phyloP scores from a whole-genome alignment of 1,140 invertebrate genomes.

The Drosophila dunni region DNA sequence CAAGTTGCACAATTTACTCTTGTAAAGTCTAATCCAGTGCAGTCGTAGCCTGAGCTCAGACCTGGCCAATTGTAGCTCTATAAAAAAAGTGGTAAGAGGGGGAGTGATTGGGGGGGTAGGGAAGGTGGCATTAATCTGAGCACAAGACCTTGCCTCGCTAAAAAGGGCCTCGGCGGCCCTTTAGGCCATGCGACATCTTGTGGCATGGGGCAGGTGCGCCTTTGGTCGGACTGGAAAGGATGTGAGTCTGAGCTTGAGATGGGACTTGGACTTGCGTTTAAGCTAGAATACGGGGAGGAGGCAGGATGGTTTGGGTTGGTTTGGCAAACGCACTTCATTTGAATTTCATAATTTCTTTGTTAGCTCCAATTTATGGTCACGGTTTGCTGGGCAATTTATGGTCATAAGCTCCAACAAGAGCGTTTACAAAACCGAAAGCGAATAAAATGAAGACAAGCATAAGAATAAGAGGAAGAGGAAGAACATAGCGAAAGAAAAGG shows the following conservation, averaged over 20 bases:
- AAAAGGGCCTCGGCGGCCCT: constrained; percentile 29
- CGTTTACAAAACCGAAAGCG: constrained; percentile 50
- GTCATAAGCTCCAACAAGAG: constrained; percentile 69
- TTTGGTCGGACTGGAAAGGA: constrained; percentile 15
- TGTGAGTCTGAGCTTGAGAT: background rate
- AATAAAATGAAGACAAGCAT: constrained; percentile 23
- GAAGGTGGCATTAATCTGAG: constrained; percentile 63
- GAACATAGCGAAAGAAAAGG: constrained; percentile 12
- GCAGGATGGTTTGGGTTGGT: background rate
- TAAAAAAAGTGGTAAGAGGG: constrained; percentile 50
- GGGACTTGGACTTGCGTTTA: background rate
- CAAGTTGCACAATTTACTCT: constrained; percentile 83
- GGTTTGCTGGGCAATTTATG: constrained; percentile 81
- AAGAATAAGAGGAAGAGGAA: background rate
- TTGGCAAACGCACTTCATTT: constrained; percentile 76
- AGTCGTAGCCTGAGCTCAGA: constrained; percentile 17
- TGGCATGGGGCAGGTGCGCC: constrained; percentile 50
- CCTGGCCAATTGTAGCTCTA: constrained; percentile 75
- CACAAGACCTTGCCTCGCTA: constrained; percentile 60
- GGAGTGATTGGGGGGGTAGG: background rate
- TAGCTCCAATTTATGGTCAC: constrained; percentile 83
- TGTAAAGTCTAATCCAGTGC: constrained; percentile 62
- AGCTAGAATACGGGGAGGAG: background rate
- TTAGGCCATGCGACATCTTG: constrained; percentile 21
- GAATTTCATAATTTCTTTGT: constrained; percentile 84